A percentile compares a stretch with the other conserved stretches of the same genome.
These are phyloP conservation scores for Scaeva pyrastri DNA, from an alignment of 2,888 invertebrate species.

Conservation along the genomic window DNA sequence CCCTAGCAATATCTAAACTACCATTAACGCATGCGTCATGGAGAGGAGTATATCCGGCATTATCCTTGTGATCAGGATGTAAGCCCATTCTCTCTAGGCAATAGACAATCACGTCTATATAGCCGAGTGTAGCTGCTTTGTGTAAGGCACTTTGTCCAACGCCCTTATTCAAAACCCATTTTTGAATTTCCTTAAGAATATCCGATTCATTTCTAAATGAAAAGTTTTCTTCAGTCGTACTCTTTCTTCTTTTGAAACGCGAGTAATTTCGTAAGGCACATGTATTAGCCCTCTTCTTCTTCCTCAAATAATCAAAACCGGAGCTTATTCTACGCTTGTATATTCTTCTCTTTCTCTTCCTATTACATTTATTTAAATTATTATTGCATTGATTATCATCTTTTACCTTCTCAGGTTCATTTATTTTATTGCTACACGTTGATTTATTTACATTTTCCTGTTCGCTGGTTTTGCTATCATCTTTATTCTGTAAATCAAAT, in stretches of 20 bases:
- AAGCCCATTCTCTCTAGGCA: conserved; percentile 94
- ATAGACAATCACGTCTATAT: conserved; percentile 95
- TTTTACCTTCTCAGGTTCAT: neutral
- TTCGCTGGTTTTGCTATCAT: neutral
- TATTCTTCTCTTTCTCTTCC: conserved; percentile 79
- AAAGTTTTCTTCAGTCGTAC: conserved; percentile 4
- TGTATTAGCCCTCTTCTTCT: conserved; percentile 90
- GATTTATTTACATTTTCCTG: neutral
- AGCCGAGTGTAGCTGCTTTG: conserved; percentile 94
- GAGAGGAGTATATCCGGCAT: conserved; percentile 96
- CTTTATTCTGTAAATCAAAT: conserved; percentile 14
- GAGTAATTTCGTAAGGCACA: conserved; percentile 48
- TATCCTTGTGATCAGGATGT: conserved; percentile 94
- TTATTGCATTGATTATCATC: neutral
- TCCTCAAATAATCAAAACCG: conserved; percentile 93
- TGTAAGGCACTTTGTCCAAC: conserved; percentile 97
- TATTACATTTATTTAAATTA: conserved; percentile 65
- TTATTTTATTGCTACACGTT: conserved; percentile 7
- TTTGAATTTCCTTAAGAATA: conserved; percentile 93
- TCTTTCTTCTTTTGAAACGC: conserved; percentile 33
- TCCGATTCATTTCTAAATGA: conserved; percentile 85
- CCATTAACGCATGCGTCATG: conserved; percentile 96
- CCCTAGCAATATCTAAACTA: conserved; percentile 92
- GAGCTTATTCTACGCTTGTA: conserved; percentile 83
- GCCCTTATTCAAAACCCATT: conserved; percentile 97